Percentiles rank a stretch among this genome's conserved stretches.
phyloP scores from a whole-genome alignment of 2,888 invertebrate genomes.

The Actias luna region DNA sequence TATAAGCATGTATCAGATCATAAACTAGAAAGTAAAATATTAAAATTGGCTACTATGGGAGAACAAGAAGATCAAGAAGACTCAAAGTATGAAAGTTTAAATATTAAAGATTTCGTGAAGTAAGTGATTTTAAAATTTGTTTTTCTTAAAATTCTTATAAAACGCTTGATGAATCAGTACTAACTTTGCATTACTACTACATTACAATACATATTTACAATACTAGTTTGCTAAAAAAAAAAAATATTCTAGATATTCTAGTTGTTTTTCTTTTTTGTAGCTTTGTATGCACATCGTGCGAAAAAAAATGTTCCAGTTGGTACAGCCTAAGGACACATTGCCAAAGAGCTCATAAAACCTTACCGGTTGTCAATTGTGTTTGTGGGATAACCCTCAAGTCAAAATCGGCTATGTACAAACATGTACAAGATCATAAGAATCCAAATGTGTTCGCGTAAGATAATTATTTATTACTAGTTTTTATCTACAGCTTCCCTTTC shows the following conservation, averaged over 20 bases:
- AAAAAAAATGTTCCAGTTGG: constrained; percentile 70
- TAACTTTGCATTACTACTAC: too few relatives aligned
- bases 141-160: not conserved
- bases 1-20: constrained; percentile 72
- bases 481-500: not conserved
- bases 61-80: constrained; percentile 46
- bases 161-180: too few relatives aligned
- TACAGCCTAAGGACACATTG: constrained; percentile 69
- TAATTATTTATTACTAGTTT: not conserved
- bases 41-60: constrained; percentile 41
- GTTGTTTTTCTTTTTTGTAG: constrained; percentile 41
- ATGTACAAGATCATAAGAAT: constrained; percentile 76
- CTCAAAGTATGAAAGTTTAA: constrained; percentile 51
- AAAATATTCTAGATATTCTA: not conserved
- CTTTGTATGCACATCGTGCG: constrained; percentile 68
- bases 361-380: constrained; percentile 67
- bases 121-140: constrained; percentile 38
- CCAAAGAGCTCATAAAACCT: constrained; percentile 53
- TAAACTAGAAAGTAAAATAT: constrained; percentile 55
- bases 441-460: constrained; percentile 73
- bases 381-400: constrained; percentile 76
- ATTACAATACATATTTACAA: too few relatives aligned
- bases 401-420: constrained; percentile 77
- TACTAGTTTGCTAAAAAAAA: too few relatives aligned
- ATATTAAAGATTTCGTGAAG: constrained; percentile 68